phyloP scores from a whole-genome alignment of 1,140 invertebrate genomes.

The Tetranychus cinnabarinus region DNA sequence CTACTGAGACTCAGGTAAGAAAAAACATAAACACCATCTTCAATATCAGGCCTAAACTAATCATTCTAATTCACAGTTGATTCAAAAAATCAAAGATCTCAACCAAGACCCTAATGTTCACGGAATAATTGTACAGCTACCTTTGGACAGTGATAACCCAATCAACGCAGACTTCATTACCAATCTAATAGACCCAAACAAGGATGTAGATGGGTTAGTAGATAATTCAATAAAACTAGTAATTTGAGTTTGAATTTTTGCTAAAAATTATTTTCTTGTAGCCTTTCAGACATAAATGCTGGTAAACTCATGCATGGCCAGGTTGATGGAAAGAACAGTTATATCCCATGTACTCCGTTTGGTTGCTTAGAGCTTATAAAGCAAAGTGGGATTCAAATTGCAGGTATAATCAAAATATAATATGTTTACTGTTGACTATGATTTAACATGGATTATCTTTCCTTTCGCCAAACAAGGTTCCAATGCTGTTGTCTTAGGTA shows the following conservation, averaged over 20 bases:
- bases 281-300: slow-evolving; percentile 46
- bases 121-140: slow-evolving; percentile 91
- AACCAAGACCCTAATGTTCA: slow-evolving; percentile 63
- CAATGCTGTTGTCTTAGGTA: slow-evolving; percentile 70
- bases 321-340: slow-evolving; percentile 35
- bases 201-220: slow-evolving; percentile 80
- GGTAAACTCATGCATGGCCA: slow-evolving; percentile 52
- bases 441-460: neutral
- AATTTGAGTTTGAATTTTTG: neutral
- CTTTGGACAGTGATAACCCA: slow-evolving; percentile 49
- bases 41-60: neutral
- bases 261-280: neutral
- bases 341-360: slow-evolving; percentile 75
- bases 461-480: slow-evolving; percentile 32
- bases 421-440: neutral
- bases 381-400: slow-evolving; percentile 24
- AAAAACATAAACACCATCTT: neutral
- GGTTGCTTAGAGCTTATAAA: slow-evolving; percentile 80
- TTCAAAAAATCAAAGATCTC: slow-evolving; percentile 43
- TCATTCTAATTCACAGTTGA: slow-evolving; percentile 22
- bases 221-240: neutral
- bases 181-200: slow-evolving; percentile 53
- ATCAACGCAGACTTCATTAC: slow-evolving; percentile 61
- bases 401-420: slow-evolving; percentile 2
- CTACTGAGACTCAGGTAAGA: slow-evolving; percentile 54